Base-by-base conservation (phyloP, 2,797 vertebrate species). In the Sebastes matsubarae region DNA sequence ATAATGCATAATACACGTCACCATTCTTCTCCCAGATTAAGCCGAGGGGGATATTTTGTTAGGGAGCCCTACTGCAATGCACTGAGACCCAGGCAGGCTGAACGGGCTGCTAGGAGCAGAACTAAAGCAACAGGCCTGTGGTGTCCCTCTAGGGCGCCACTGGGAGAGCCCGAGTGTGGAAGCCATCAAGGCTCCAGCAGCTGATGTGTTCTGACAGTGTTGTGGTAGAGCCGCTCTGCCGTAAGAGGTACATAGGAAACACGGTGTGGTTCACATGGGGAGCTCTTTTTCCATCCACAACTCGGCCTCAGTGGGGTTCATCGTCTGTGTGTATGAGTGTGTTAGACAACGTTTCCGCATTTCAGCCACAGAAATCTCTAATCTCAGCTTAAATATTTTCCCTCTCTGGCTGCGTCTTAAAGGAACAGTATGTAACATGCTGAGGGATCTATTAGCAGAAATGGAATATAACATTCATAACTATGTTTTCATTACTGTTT, bases 201-300 rank as follows among this genome's bases (percentile, higher is more conserved):
- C 86, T 94, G 92, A 96, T 95, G 71, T 3, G 84, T 65, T 84
- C 84, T 94, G 95, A 95, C 96, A 95, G 79, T 95, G 95, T 96
- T 96, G 92, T 95, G 91, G 91, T 89, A 89, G 88, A 90, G 80
- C 82, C 81, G 64, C 89, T 95, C 93, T 94, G 89, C 93, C 85
- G 82, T 93, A 86, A 93, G 89, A 87, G 82, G 88, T 84, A 82
- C 87, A 88, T 81, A 86, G 92, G 89, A 94, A 92, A 90, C 91
- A 82, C 77, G 32, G 73, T 63, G 83, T 30, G 84, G 88, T 94
- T 94, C 93, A 92, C 93, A 93, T 25, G 78, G 85, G 88, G 83
- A 83, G 69, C 70, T 84, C 69, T 77, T 72, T 86, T 76, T 81
- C 69, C 86, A 84, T 83, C 75, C 74, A 72, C 78, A 54, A 68